These are phyloP conservation scores for Natrix natrix DNA, from an alignment of 2,797 vertebrate genomes.

Conservation along the genomic window DNA sequence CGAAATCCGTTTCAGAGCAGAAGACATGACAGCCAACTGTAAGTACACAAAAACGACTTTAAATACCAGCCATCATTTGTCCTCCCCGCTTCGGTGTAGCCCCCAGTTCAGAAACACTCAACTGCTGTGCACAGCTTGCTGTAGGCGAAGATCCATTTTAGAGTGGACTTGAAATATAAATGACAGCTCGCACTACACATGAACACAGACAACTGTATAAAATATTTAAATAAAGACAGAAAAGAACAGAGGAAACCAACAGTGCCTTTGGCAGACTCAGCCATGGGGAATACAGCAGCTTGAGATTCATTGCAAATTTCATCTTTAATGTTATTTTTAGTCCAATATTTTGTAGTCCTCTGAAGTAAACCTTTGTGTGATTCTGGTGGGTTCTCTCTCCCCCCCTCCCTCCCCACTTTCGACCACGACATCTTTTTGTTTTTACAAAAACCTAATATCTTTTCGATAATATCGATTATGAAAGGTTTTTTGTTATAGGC, in stretches of 20 bases:
- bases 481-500: constrained; percentile 54
- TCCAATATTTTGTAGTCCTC: constrained; percentile 79
- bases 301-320: constrained; percentile 80
- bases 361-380: constrained; percentile 75
- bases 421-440: constrained; percentile 54
- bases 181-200: constrained; percentile 85
- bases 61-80: constrained; percentile 88
- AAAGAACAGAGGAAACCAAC: constrained; percentile 78
- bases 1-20: constrained; percentile 79
- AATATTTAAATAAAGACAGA: constrained; percentile 91
- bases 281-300: constrained; percentile 79
- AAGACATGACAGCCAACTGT: constrained; percentile 82
- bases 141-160: constrained; percentile 75
- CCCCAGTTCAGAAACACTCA: constrained; percentile 62
- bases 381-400: constrained; percentile 46
- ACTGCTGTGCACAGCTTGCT: constrained; percentile 69
- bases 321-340: constrained; percentile 82
- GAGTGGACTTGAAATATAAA: constrained; percentile 83
- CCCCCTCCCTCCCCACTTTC: constrained; percentile 32
- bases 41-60: constrained; percentile 95
- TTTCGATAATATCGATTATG: constrained; percentile 74
- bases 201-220: constrained; percentile 88
- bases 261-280: constrained; percentile 77
- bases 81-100: constrained; percentile 77
- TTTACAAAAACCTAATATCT: constrained; percentile 66